Evolutionary conservation across 2,113 vertebrate species (phyloP).

Genomic region (Ifrita kowaldi): DNA sequence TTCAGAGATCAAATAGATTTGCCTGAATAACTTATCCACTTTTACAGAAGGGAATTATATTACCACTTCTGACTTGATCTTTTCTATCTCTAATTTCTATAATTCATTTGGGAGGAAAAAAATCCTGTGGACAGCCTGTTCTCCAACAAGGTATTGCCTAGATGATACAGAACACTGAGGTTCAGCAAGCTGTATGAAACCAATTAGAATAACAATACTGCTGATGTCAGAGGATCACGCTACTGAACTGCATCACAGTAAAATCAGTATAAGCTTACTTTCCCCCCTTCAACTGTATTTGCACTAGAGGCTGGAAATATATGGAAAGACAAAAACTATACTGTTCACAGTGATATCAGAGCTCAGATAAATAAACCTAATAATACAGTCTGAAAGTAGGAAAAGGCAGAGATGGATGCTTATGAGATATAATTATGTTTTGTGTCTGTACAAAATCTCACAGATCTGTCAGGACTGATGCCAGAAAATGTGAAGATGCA

Average conservation of each 20-base stretch:
- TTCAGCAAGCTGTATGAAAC: constrained; percentile 9
- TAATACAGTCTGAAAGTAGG: background rate
- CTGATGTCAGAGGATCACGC: constrained; percentile 21
- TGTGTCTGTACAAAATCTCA: background rate
- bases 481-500: background rate
- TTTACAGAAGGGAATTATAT: constrained; percentile 44
- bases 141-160: background rate
- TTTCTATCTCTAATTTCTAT: constrained; percentile 13
- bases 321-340: background rate
- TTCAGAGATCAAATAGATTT: constrained; percentile 29
- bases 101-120: constrained; percentile 4
- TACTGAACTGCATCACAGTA: background rate
- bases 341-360: background rate
- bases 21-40: constrained; percentile 36
- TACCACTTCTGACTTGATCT: constrained; percentile 9
- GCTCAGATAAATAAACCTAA: background rate
- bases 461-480: background rate
- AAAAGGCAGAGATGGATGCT: background rate
- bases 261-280: background rate
- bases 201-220: background rate
- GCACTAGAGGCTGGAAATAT: background rate
- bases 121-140: background rate
- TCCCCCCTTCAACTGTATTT: background rate
- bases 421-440: background rate
- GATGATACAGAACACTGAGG: constrained; percentile 10